These are phyloP conservation scores for Mionectes macconnelli DNA, from an alignment of 2,113 vertebrate species.

Conservation along the genomic window DNA sequence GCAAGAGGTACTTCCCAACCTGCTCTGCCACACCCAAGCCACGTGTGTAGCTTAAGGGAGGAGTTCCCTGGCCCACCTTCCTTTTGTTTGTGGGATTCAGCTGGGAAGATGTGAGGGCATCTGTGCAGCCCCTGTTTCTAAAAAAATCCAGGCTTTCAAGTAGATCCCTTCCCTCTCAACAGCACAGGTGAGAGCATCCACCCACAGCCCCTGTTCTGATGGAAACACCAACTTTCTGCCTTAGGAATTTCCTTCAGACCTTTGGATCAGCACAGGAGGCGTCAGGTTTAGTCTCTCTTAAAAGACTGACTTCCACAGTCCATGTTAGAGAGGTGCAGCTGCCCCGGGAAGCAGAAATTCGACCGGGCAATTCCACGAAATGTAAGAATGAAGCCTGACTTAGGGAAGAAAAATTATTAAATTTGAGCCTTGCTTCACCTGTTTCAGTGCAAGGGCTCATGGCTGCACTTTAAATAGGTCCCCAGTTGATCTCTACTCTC, in stretches of 20 bases:
- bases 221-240: not conserved
- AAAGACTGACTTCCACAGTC: not conserved
- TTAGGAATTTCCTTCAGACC: not conserved
- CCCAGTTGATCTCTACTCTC: constrained; percentile 27
- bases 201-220: not conserved
- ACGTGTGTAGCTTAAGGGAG: not conserved
- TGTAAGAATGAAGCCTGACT: not conserved
- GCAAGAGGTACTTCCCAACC: not conserved
- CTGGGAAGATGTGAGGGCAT: not conserved
- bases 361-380: not conserved
- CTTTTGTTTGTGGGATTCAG: not conserved
- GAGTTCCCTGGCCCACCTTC: not conserved
- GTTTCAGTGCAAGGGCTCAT: not conserved
- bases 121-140: not conserved
- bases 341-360: not conserved
- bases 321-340: not conserved
- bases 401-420: not conserved
- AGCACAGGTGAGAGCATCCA: not conserved
- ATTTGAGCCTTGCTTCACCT: constrained; percentile 38
- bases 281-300: not conserved
- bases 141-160: not conserved
- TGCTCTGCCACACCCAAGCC: not conserved
- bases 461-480: constrained; percentile 65
- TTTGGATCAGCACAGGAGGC: not conserved
- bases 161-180: not conserved